Percentiles rank a stretch among this genome's conserved stretches.
Conservation (phyloP, 2,888 invertebrate genomes). For the Eucera pruinosa region DNA sequence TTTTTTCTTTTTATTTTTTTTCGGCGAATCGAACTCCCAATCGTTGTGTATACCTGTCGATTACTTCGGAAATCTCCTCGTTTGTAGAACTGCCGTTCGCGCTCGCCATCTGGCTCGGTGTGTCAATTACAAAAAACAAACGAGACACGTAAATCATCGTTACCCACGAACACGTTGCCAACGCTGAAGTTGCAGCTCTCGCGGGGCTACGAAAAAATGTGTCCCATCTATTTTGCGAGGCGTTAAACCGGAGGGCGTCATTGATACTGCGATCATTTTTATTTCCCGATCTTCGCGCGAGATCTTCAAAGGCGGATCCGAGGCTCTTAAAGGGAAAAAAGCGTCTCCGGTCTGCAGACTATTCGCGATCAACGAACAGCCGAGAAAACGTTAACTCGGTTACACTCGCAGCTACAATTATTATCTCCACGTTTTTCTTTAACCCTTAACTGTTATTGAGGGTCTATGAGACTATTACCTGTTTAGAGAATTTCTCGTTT, state of each 20-base stretch:
- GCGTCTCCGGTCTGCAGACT: no score
- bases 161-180: conserved; percentile 41
- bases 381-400: background rate
- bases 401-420: background rate
- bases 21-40: conserved; percentile 23
- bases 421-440: background rate
- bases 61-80: conserved; percentile 64
- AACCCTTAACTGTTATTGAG: no score
- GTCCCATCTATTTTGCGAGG: conserved; percentile 49
- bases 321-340: background rate
- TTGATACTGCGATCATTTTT: conserved; percentile 33
- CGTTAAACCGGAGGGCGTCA: conserved; percentile 49
- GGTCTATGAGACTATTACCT: no score
- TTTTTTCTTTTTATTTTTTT: conserved; percentile 15
- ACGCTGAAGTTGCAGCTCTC: conserved; percentile 43
- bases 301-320: conserved; percentile 12
- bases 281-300: conserved; percentile 9
- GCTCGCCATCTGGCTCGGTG: conserved; percentile 64
- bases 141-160: conserved; percentile 70
- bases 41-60: conserved; percentile 53
- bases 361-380: background rate
- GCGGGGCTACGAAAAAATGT: conserved; percentile 50
- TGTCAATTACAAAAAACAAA: conserved; percentile 72
- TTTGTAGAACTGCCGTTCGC: conserved; percentile 59
- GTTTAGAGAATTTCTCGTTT: no score